Conservation (phyloP, 2,797 vertebrate species). For the Clarias platycephalus region DNA sequence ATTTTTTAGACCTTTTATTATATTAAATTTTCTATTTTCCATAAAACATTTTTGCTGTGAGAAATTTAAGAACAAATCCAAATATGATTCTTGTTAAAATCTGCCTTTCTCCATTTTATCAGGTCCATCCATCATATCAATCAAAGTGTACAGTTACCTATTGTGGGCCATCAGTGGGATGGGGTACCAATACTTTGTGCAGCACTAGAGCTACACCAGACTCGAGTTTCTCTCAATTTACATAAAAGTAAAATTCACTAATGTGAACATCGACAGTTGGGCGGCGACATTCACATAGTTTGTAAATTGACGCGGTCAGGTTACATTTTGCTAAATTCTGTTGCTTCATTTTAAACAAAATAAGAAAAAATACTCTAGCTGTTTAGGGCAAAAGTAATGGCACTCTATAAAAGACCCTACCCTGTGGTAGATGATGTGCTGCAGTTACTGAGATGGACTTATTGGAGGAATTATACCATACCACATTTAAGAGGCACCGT, state of each 20-base stretch:
- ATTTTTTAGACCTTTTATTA: not conserved
- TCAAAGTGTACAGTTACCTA: not conserved
- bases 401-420: no score
- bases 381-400: not conserved
- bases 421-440: not conserved
- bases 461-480: not conserved
- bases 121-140: not conserved
- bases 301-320: not conserved
- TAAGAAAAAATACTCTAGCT: not conserved
- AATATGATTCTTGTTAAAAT: not conserved
- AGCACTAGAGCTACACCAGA: not conserved
- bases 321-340: not conserved
- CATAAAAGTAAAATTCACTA: not conserved
- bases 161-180: not conserved
- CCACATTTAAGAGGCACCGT: not conserved
- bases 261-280: not conserved
- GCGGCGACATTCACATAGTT: not conserved
- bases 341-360: no score
- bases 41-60: not conserved
- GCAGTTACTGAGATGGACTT: not conserved
- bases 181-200: not conserved
- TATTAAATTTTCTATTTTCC: not conserved
- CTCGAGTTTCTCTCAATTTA: not conserved
- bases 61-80: not conserved
- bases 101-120: not conserved